Evolutionary conservation across 1,140 invertebrate species (phyloP).

Genomic region (Solen grandis): DNA sequence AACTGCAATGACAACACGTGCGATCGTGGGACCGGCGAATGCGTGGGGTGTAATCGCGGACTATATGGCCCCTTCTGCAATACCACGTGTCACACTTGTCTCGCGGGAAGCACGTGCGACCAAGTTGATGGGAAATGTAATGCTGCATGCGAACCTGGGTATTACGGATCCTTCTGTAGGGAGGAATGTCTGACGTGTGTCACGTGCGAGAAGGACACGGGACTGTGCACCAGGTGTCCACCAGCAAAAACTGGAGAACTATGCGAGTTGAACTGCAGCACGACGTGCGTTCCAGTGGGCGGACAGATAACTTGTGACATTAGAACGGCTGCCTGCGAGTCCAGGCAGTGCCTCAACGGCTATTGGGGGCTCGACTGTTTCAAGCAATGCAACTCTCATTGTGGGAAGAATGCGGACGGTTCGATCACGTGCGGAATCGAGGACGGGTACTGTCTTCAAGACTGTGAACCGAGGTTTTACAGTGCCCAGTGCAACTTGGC

Average conservation of each 20-base stretch:
- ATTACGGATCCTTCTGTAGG: conserved; percentile 30
- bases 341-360: conserved; percentile 1
- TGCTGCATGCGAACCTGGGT: conserved; percentile 13
- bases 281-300: background rate
- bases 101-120: conserved; percentile 31
- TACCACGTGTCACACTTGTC: conserved; percentile 4
- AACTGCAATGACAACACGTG: conserved; percentile 24
- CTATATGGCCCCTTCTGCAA: conserved; percentile 12
- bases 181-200: conserved; percentile 21
- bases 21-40: conserved; percentile 20
- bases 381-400: background rate
- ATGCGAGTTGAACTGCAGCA: conserved; percentile 20
- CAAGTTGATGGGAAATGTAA: conserved; percentile 43
- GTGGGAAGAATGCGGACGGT: background rate
- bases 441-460: conserved; percentile 1
- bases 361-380: conserved; percentile 23
- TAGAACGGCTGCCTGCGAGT: conserved; percentile 2
- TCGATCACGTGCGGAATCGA: background rate
- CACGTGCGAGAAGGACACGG: conserved; percentile 11
- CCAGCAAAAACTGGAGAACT: conserved; percentile 20
- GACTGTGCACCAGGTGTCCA: conserved; percentile 20
- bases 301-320: conserved; percentile 18
- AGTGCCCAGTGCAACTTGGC: conserved; percentile 6
- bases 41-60: conserved; percentile 15
- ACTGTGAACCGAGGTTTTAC: conserved; percentile 10